These are phyloP conservation scores for Steinernema scapterisci DNA, from an alignment of 2,888 invertebrate genomes.

Conservation along the genomic window DNA sequence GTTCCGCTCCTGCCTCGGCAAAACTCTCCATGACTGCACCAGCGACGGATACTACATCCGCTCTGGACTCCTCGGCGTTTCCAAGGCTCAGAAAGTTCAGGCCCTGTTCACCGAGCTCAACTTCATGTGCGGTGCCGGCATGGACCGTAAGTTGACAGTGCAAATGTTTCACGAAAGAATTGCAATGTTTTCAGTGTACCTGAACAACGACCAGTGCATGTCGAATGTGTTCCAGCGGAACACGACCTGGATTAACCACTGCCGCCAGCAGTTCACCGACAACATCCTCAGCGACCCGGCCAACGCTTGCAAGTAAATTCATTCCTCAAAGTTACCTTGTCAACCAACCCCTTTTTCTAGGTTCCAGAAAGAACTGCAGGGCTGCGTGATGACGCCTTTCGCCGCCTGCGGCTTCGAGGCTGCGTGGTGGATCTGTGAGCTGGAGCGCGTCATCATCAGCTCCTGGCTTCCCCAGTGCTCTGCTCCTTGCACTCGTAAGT, in stretches of 20 bases:
- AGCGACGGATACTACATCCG: conserved; percentile 11
- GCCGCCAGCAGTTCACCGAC: not conserved
- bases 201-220: conserved; percentile 22
- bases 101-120: conserved; percentile 19
- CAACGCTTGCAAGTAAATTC: not conserved
- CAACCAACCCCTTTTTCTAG: not conserved
- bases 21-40: not conserved
- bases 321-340: not conserved
- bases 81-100: not conserved
- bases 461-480: not conserved
- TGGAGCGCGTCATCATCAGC: conserved; percentile 13
- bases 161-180: not conserved
- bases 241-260: not conserved
- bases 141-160: not conserved
- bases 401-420: not conserved
- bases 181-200: not conserved
- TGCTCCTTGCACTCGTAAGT: not conserved
- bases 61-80: not conserved
- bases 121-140: conserved; percentile 22
- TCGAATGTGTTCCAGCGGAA: not conserved
- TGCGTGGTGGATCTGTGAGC: not conserved
- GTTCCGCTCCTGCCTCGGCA: conserved; percentile 13
- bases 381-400: not conserved
- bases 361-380: not conserved
- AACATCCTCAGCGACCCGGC: not conserved